Percentiles rank a stretch among this genome's conserved stretches.
phyloP scores from a whole-genome alignment of 2,797 vertebrate species.

The Sandelia bainsii region DNA sequence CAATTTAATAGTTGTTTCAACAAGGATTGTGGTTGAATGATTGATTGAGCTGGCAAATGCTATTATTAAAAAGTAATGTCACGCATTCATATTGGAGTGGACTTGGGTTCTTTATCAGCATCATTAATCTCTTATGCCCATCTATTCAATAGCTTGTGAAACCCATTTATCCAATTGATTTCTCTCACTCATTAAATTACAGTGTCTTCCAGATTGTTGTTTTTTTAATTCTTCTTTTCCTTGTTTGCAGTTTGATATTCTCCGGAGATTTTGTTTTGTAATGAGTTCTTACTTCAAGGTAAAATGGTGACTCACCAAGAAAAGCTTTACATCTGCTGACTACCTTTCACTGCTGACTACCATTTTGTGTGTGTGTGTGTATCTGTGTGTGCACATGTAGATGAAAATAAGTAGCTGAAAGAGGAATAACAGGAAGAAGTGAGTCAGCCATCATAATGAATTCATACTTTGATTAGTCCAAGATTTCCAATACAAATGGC shows the following conservation, averaged over 20 bases:
- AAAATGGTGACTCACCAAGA: slow-evolving; percentile 38
- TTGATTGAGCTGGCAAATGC: slow-evolving; percentile 25
- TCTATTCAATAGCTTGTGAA: slow-evolving; percentile 9
- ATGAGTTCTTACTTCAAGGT: slow-evolving; percentile 12
- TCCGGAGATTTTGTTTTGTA: slow-evolving; percentile 2
- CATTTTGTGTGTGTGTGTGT: too few species aligned
- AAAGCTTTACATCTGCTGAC: slow-evolving; percentile 24
- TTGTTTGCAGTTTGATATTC: slow-evolving; percentile 6
- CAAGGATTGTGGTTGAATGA: slow-evolving; percentile 28
- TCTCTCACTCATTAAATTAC: slow-evolving; percentile 29
- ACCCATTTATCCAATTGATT: slow-evolving; percentile 40
- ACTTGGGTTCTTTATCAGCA: slow-evolving; percentile 19
- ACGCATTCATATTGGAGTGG: slow-evolving; percentile 5
- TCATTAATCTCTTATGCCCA: slow-evolving; percentile 26
- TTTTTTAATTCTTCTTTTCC: neutral
- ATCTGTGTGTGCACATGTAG: too few species aligned
- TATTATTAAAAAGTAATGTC: slow-evolving; percentile 24
- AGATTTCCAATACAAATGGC: neutral
- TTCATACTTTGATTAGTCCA: slow-evolving; percentile 29
- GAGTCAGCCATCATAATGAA: slow-evolving; percentile 58
- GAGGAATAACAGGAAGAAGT: neutral
- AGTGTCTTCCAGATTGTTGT: neutral
- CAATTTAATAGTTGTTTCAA: slow-evolving; percentile 22
- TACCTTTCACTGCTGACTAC: neutral
- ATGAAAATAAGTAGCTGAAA: too few species aligned